Base-by-base conservation (phyloP, 2,113 vertebrate genomes). In the Clarias magur region DNA sequence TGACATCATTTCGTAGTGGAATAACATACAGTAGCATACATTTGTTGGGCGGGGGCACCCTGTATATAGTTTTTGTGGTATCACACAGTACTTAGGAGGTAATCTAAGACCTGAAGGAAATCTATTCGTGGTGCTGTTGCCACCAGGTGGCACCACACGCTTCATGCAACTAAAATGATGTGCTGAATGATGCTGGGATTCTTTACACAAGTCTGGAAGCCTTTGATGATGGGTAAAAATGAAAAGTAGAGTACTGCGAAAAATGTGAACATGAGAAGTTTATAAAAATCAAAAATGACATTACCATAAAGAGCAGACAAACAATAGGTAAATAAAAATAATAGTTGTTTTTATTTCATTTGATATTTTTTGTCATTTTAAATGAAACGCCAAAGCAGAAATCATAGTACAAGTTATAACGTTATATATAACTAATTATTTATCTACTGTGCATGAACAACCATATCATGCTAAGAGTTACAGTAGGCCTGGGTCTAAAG, bases 121-220 rank as follows among this genome's bases (percentile, higher is more conserved):
- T 13, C 2, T 3, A 56, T 38, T 62, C 42, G 4, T 17, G 7
- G 12, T 21, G 30, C 3, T 70, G 68, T 75, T 54, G 65, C 84
- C 87, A 90, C 84, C 34, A 88, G 87, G 60, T 54, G 89, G 87
- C 89, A 86, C 65, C 76, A 57, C 57, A 86, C 3, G n/a, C n/a
- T n/a, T n/a, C n/a, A n/a, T n/a, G n/a, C n/a, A n/a, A n/a, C n/a
- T n/a, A n/a, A n/a, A n/a, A n/a, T 12, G 63, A 30, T 17, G 16
- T 19, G 2, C 17, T 83, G 42, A 83, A 56, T 67, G 42, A 30
- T 25, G 42, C 0, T 3, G 25, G 3, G 23, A 78, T 54, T 54
- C 12, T n/a, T 76, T n/a, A 78, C n/a, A n/a, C 3, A 78, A 27
- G 5, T 12, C 13, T n/a, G 12, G 23, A 54, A 54, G 53, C 38